Evolutionary conservation across 2,113 vertebrate genomes (phyloP), one percentile per base, ranked within the genome.

Genomic region (Notiomystis cincta): DNA sequence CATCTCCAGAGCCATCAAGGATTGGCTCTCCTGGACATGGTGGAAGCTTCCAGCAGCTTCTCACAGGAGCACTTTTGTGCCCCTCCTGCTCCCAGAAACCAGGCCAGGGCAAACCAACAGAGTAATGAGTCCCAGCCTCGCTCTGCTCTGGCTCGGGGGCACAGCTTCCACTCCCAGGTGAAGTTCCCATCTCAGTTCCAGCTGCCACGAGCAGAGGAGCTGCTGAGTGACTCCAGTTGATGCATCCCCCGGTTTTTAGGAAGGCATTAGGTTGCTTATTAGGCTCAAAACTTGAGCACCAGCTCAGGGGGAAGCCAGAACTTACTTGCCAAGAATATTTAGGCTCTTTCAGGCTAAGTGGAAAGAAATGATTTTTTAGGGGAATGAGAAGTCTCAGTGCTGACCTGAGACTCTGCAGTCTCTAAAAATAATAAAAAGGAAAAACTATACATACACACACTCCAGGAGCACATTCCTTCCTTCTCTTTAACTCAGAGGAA

Each of bases 151-250:
- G 25, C 93, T 44, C 0, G 4, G 70, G 45, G 87, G 60, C 90
- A 91, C 81, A 71, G 69, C 76, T 37, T 92, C 93, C 69, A 27
- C 69, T 71, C 67, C 8, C 47, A 87, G 93, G 96, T 93, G 87
- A 90, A 90, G 35, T 7, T 69, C 27, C 56, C 44, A 11, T 40
- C 78, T 78, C 15, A 86, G 94, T 93, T 19, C 67, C 58, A 31
- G 19, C 5, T 66, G 61, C 71, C 72, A 38, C 6, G 7, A 77
- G 75, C 67, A 83, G 31, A 53, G 30, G 4, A 82, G 30, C 44
- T 64, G 56, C 70, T 40, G 40, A n/a, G n/a, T 42, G 83, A 53
- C 78, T 85, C 66, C 3, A 10, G 57, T 33, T 18, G 15, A 94
- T 87, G 87, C 87, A 89, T 85, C 33, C 12, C 18, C n/a, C 0